A percentile compares a stretch with the other conserved stretches of the same genome.
Evolutionary conservation across 1,140 invertebrate genomes (phyloP).

Genomic region (Anagrus nilaparvatae): DNA sequence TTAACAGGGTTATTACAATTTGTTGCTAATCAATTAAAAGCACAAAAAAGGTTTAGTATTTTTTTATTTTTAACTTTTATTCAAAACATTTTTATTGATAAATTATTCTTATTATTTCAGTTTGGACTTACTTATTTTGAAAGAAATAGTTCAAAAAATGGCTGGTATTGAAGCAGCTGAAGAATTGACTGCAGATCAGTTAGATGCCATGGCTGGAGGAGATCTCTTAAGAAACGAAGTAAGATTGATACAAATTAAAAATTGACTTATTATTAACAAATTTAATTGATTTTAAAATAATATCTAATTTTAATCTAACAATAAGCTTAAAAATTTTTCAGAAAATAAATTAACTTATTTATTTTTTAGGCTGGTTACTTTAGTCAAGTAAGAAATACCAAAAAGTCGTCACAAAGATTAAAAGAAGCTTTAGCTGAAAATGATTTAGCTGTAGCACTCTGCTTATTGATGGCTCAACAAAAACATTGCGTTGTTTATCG

Average conservation of each 20-base stretch:
- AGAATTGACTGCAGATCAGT: slow-evolving; percentile 91
- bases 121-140: slow-evolving; percentile 87
- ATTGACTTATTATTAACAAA: slow-evolving; percentile 9
- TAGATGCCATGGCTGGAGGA: slow-evolving; percentile 93
- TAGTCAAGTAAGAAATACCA: slow-evolving; percentile 91
- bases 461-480: slow-evolving; percentile 93
- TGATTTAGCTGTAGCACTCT: slow-evolving; percentile 85
- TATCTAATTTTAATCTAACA: background rate
- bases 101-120: slow-evolving; percentile 43
- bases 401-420: slow-evolving; percentile 88
- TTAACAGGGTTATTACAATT: slow-evolving; percentile 91
- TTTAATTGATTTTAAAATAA: slow-evolving; percentile 6
- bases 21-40: slow-evolving; percentile 93
- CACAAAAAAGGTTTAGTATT: slow-evolving; percentile 72
- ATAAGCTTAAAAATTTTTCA: slow-evolving; percentile 3
- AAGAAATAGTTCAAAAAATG: slow-evolving; percentile 99
- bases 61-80: background rate
- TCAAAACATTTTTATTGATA: background rate
- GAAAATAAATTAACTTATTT: slow-evolving; percentile 2
- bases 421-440: slow-evolving; percentile 91
- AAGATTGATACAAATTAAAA: slow-evolving; percentile 18
- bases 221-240: slow-evolving; percentile 90
- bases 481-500: slow-evolving; percentile 85
- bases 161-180: slow-evolving; percentile 94
- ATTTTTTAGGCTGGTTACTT: slow-evolving; percentile 79